Base-by-base conservation (phyloP, 2,113 vertebrate genomes). In the Mohoua ochrocephala region DNA sequence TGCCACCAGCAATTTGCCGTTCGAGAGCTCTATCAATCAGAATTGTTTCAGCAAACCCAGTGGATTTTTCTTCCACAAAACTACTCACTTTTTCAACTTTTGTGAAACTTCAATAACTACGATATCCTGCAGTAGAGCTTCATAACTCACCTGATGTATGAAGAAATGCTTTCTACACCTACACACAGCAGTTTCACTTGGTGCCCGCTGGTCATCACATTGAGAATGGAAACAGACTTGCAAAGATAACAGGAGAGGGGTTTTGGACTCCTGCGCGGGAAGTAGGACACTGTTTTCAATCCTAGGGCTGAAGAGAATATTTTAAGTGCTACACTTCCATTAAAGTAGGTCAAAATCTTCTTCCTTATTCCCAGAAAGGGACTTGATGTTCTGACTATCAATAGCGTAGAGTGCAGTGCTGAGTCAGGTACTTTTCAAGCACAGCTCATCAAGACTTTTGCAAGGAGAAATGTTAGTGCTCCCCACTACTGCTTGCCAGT, bases 341-440 rank as follows among this genome's bases (percentile, higher is more conserved):
- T 52, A 39, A 97, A 94, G 54, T 84, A 92, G 94, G 96, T 93
- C 91, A 94, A 93, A 86, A 90, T 90, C 83, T 64, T 80, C 77
- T 60, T 90, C 70, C 50, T 87, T 92, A 91, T 77, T 94, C 92
- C 88, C 95, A 91, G 68, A 74, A 80, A 88, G 83, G 71, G 68
- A 93, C 79, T 69, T 30, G 75, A 59, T 67, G 68, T 91, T 90
- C 95, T 83, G 79, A 69, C 82, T 91, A 45, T 74, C 91, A 67
- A 33, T 59, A 85, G 78, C 1, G 0, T 11, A 8, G 41, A 86
- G 56, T 2, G 28, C 23, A 19, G 49, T n/a, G 91, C 92, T 88
- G 75, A 93, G n/a, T 83, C 83, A 74, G 42, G 79, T 30, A 22
- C 52, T 79, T 78, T 47, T 39, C 65, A 80, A 74, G 85, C 67